These are phyloP conservation scores for Chaitophorus viminalis DNA, from an alignment of 2,888 invertebrate genomes.

Conservation along the genomic window DNA sequence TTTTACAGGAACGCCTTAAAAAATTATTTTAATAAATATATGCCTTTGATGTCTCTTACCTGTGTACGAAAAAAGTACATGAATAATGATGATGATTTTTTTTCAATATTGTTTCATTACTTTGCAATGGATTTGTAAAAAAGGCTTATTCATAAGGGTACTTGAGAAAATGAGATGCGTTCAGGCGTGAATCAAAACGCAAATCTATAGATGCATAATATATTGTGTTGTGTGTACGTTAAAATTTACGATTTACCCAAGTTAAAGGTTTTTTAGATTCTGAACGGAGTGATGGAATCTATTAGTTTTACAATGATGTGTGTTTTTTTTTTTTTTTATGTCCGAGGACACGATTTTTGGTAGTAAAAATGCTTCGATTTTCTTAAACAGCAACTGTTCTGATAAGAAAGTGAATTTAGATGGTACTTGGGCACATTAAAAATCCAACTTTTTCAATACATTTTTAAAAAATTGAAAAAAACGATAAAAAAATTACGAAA, in stretches of 20 bases:
- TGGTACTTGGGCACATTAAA: too few relatives aligned
- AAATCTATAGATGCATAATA: slow-evolving; percentile 17
- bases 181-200: slow-evolving; percentile 23
- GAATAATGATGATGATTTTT: slow-evolving; percentile 13
- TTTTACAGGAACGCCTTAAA: background rate
- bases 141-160: background rate
- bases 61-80: background rate
- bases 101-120: slow-evolving; percentile 16
- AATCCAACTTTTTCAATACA: too few relatives aligned
- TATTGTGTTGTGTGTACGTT: background rate
- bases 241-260: slow-evolving; percentile 7
- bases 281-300: too few relatives aligned
- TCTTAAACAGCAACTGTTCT: too few relatives aligned
- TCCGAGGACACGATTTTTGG: too few relatives aligned
- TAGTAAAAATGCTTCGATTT: too few relatives aligned
- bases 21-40: background rate
- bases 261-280: too few relatives aligned
- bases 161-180: slow-evolving; percentile 32
- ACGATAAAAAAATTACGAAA: too few relatives aligned
- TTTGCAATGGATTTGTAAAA: background rate
- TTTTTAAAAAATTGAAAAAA: too few relatives aligned
- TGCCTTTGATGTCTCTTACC: background rate
- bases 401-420: too few relatives aligned
- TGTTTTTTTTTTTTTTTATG: too few relatives aligned
- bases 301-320: too few relatives aligned